These are phyloP conservation scores for Microtus montanus DNA, from an alignment of 2,113 vertebrate genomes.

Conservation along the genomic window DNA sequence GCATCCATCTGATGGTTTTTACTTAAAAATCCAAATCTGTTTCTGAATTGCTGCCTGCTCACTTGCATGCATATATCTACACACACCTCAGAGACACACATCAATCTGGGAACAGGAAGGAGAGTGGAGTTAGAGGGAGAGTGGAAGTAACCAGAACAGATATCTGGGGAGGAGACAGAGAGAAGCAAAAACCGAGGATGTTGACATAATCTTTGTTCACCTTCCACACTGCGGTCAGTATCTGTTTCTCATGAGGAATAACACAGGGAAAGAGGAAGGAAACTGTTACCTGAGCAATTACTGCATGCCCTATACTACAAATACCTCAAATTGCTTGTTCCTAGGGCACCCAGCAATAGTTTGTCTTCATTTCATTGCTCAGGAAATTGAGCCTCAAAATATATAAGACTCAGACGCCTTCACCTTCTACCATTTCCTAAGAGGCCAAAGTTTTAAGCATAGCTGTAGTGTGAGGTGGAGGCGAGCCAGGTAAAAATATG, in stretches of 20 bases:
- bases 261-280: neutral
- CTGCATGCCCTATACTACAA: neutral
- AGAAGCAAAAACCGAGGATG: neutral
- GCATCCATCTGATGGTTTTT: neutral
- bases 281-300: neutral
- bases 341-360: neutral
- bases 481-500: neutral
- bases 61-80: neutral
- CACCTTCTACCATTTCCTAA: neutral
- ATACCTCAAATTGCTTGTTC: neutral
- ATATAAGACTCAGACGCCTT: neutral
- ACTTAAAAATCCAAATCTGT: neutral
- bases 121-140: neutral
- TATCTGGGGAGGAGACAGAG: neutral
- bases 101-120: neutral
- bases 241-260: neutral
- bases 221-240: neutral
- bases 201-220: accelerated
- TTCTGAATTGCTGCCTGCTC: neutral
- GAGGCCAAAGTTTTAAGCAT: neutral
- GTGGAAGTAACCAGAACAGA: neutral
- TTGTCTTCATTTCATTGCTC: neutral
- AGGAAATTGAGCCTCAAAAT: neutral
- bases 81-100: neutral
- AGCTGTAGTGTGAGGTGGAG: neutral